A percentile compares a stretch with the other conserved stretches of the same genome.
Evolutionary conservation across 2,888 invertebrate genomes (phyloP).

Genomic region (Lasioglossum vierecki): DNA sequence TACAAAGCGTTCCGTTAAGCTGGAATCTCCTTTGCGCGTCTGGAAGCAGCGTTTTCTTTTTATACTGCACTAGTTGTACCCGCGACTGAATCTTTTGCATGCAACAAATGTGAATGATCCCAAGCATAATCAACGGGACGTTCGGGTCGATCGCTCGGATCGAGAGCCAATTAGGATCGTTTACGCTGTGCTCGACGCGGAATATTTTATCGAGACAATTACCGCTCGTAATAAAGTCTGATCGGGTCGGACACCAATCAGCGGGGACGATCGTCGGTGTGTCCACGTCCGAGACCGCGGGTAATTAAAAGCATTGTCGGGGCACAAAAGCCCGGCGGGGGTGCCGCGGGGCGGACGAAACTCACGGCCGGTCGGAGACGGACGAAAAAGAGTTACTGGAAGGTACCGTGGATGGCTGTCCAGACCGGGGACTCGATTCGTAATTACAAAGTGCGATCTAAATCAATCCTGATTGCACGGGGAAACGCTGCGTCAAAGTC

Average conservation of each 20-base stretch:
- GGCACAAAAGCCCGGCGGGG: conserved; percentile 53
- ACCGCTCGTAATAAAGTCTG: conserved; percentile 49
- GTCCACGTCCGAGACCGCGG: conserved; percentile 33
- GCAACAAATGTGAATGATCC: not conserved
- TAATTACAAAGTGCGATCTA: conserved; percentile 64
- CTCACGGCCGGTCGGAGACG: conserved; percentile 16
- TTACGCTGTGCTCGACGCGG: conserved; percentile 27
- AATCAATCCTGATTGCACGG: conserved; percentile 61
- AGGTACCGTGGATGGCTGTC: conserved; percentile 26
- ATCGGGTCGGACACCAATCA: conserved; percentile 42
- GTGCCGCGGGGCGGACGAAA: not conserved
- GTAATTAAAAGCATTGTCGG: conserved; percentile 72
- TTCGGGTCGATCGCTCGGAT: not conserved
- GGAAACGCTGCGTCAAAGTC: conserved; percentile 27
- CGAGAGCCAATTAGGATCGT: conserved; percentile 33
- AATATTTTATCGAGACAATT: conserved; percentile 57
- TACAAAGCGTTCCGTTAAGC: not conserved
- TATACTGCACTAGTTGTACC: too few relatives aligned
- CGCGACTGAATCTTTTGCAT: not conserved
- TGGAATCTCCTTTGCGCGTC: too few relatives aligned
- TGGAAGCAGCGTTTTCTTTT: too few relatives aligned
- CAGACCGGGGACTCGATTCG: conserved; percentile 45
- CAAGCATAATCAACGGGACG: conserved; percentile 7
- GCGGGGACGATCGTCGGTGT: conserved; percentile 37
- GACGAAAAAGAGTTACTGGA: conserved; percentile 5